Evolutionary conservation across 2,797 vertebrate genomes (phyloP), one percentile per base, ranked within the genome.

Genomic region (Malacoraja senta): DNA sequence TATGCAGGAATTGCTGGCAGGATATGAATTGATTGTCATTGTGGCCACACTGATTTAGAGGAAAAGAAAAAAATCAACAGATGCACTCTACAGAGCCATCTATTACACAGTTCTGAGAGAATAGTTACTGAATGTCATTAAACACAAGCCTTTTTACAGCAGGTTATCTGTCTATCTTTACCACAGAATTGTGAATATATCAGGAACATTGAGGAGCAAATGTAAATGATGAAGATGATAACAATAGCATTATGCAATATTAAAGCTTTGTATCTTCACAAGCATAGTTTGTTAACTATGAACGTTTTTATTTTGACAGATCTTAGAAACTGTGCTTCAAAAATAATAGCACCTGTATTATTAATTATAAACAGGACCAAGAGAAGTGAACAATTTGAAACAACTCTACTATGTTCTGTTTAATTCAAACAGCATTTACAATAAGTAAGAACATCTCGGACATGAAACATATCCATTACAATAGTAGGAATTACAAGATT

Each of bases 361-460:
- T 74, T 92, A 92, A 92, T 74, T 74, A 74, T 53, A 76, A 68
- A 90, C 7, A 65, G 65, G n/a, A 72, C 38, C 35, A 92, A 53
- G 17, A 76, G 38, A 92, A 76, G 38, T 53, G 44, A 76, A 72
- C 72, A 74, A 92, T 92, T 92, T 92, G 90, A 92, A 92, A 92
- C 90, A 92, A 38, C 72, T 72, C n/a, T 91, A 24, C 71, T 74
- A 24, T 24, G 38, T 74, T 91, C 71, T 92, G 90, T 92, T 92
- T 92, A 92, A 76, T 92, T 92, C 90, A 92, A 92, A 92, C 71
- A 92, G 90, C 90, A 92, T 71, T 92, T 92, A 92, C 90, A 92
- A 53, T 92, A 74, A 35, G 90, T 74, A 92, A 92, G 90, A 92
- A 92, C 90, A 92, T 29, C 68, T 92, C 10, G 90, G 90, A 92